These are phyloP conservation scores for Mirza zaza DNA, from an alignment of 2,113 vertebrate genomes.

Conservation along the genomic window DNA sequence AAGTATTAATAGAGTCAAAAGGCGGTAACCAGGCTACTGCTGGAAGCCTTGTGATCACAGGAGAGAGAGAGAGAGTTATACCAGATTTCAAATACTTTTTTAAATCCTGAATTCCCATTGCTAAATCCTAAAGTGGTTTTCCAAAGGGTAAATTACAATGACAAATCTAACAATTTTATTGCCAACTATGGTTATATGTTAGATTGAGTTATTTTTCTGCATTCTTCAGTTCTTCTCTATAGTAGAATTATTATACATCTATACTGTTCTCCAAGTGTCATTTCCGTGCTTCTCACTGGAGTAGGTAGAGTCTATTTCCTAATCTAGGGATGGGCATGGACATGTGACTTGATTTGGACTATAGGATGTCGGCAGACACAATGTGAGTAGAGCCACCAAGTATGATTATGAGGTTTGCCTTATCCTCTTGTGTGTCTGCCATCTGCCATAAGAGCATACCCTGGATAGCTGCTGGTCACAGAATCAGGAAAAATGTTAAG, in stretches of 20 bases:
- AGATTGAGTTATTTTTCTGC: background rate
- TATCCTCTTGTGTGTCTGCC: background rate
- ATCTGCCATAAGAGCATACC: background rate
- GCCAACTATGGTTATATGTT: background rate
- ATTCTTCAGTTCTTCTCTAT: background rate
- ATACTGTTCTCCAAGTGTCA: background rate
- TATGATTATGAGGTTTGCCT: background rate
- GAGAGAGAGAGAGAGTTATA: background rate
- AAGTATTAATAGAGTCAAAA: background rate
- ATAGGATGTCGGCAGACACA: background rate
- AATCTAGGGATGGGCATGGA: background rate
- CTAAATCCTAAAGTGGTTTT: background rate
- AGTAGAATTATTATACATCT: background rate
- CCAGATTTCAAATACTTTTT: background rate
- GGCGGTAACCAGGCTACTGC: background rate
- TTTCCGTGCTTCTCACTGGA: background rate
- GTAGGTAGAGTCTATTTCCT: background rate
- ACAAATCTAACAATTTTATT: background rate
- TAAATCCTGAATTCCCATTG: background rate
- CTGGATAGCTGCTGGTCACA: background rate
- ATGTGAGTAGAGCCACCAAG: background rate
- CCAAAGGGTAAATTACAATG: background rate
- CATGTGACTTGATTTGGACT: background rate
- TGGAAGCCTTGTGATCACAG: background rate
- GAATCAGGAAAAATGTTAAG: conserved; percentile 21